Evolutionary conservation across 2,888 invertebrate genomes (phyloP), one percentile per base, ranked within the genome.

Genomic region (Leucoma salicis): DNA sequence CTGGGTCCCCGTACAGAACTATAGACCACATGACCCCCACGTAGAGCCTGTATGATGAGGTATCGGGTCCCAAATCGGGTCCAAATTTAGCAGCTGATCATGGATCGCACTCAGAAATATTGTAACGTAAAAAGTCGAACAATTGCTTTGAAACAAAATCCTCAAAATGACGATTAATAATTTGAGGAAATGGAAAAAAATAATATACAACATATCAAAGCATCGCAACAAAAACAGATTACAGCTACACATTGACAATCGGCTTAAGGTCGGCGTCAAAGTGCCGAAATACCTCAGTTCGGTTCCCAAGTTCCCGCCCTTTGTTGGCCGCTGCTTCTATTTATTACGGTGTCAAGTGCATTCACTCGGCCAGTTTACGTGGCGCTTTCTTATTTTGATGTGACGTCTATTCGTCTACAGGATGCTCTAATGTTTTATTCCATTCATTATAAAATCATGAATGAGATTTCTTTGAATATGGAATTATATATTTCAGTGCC

Each of bases 261-360:
- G 72, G 72, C 67, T 74, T 74, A 70, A 59, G 49, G 52, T 54
- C 53, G 58, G 53, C 56, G 56, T 64, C 58, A 65, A 60, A 61
- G 64, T 65, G 67, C 53, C 66, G 61, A 68, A 68, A 70, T 67
- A 62, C 72, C 69, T 53, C 49, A 15, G 33, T 14, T 39, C 14
- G 39, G 33, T 45, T 33, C 36, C 33, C 31, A 21, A 55, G 63
- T 46, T 49, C 58, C 61, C 49, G 52, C 48, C 68, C 66, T 71
- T 78, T 78, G 75, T 78, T 69, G 52, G 36, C 48, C 58, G 53
- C 42, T 57, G 65, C 63, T 68, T 68, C 78, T 78, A 78, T 83
- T 81, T 81, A 77, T 81, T 78, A 76, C 69, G 70, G 78, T 78
- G 82, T 80, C 82, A 79, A 82, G 78, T 81, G 79, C 77, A 72